Evolutionary conservation across 1,140 invertebrate genomes (phyloP).

Genomic region (Heliconius hermathena): DNA sequence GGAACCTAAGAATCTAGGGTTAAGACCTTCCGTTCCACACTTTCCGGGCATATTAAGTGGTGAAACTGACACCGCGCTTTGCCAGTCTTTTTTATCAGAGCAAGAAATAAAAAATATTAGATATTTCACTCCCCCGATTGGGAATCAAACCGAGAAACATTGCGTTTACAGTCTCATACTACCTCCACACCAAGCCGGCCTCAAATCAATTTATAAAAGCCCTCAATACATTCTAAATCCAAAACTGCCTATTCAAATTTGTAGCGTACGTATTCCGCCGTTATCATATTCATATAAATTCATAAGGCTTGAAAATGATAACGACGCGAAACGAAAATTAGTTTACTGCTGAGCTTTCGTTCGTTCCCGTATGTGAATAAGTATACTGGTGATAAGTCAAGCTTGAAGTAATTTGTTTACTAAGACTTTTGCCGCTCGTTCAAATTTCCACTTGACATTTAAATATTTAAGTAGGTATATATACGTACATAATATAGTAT

Average conservation of each 20-base stretch:
- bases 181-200: too few species aligned
- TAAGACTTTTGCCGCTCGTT: constrained; percentile 8
- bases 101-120: too few species aligned
- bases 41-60: too few species aligned
- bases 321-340: constrained; percentile 15
- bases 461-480: neutral
- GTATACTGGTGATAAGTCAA: constrained; percentile 17
- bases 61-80: too few species aligned
- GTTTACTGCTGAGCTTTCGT: constrained; percentile 4
- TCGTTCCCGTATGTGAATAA: constrained; percentile 11
- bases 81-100: too few species aligned
- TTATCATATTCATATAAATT: constrained; percentile 14
- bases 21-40: too few species aligned
- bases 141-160: too few species aligned
- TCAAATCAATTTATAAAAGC: neutral
- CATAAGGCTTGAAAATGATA: constrained; percentile 23
- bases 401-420: constrained; percentile 21
- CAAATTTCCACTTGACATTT: neutral
- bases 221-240: neutral
- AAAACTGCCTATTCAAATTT: neutral
- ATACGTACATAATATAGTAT: neutral
- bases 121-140: too few species aligned
- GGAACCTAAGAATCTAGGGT: too few species aligned
- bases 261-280: neutral
- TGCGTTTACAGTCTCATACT: too few species aligned